Base-by-base conservation (phyloP, 2,113 vertebrate species). In the Gymnogyps californianus region DNA sequence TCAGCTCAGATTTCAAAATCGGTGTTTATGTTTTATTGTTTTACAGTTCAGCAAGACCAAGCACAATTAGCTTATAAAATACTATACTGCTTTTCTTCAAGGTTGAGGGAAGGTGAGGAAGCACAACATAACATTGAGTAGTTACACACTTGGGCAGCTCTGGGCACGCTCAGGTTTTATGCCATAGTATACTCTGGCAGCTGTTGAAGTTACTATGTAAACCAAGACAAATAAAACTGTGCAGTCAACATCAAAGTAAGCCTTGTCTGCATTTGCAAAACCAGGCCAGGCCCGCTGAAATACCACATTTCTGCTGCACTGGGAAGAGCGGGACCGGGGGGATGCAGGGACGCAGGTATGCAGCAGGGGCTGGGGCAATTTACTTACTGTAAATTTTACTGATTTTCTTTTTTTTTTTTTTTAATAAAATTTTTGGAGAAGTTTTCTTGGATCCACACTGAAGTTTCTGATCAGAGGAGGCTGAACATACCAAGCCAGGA, bases 31-130 rank as follows among this genome's bases (percentile, higher is more conserved):
- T 74, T 94, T 91, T 93, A 96, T 65, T 93, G 84, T 77, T 95
- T 83, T 86, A 90, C 78, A 94, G 90, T 91, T 90, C 21, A 25
- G 83, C 64, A 69, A 90, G 80, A 96, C 72, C 76, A 95, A 89
- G 92, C 82, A 80, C 83, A 86, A 91, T 83, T 65, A 93, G 62
- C 90, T 86, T 78, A 88, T 83, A 92, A 93, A 96, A 93, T 47
- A 34, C 44, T 79, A 26, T 20, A 58, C 18, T 75, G 85, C 70
- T 61, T 40, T 82, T 86, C 86, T 86, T 92, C 90, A 89, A 84
- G 83, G 85, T 61, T 93, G 81, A 86, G 75, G 69, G 52, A 87
- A 83, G 57, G 74, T 59, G 59, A 84, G 62, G 87, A 96, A 78
- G 77, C 74, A 57, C 18, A 52, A 5, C 1, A 4, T n/a, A 66